These are phyloP conservation scores for Scaptomyza cyrtandrae DNA, from an alignment of 2,888 invertebrate species.

Conservation along the genomic window DNA sequence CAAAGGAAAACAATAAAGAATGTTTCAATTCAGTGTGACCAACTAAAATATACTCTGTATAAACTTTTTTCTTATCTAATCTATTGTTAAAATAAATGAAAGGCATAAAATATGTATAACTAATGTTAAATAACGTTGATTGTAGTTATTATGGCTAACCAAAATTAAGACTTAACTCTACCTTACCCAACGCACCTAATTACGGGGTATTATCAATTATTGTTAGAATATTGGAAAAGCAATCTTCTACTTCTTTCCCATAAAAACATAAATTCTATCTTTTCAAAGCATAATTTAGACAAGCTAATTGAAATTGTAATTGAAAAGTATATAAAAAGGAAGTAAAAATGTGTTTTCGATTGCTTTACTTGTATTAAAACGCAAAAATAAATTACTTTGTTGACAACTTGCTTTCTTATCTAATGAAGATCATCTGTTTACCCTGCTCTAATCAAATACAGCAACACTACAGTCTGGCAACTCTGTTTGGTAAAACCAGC, in stretches of 20 bases:
- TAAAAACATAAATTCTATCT: not conserved
- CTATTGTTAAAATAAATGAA: too few species aligned
- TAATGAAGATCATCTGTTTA: not conserved
- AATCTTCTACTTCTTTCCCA: not conserved
- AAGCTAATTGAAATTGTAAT: not conserved
- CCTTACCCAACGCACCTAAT: not conserved
- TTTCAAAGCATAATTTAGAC: not conserved
- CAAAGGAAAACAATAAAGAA: slow-evolving; percentile 27
- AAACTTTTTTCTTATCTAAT: not conserved
- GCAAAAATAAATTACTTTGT: not conserved
- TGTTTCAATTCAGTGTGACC: not conserved
- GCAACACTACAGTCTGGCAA: slow-evolving; percentile 20
- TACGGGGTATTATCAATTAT: not conserved
- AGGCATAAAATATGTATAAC: too few species aligned
- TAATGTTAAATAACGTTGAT: too few species aligned
- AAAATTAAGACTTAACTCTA: too few species aligned
- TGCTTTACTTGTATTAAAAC: not conserved
- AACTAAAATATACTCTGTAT: not conserved
- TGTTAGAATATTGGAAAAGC: not conserved
- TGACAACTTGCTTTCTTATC: not conserved
- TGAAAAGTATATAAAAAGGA: not conserved
- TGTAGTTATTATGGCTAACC: too few species aligned
- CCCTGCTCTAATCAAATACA: not conserved
- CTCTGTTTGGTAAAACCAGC: slow-evolving; percentile 19
- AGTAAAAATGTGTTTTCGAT: not conserved